Base-by-base conservation (phyloP, 1,140 invertebrate genomes). In the Orius insidiosus region DNA sequence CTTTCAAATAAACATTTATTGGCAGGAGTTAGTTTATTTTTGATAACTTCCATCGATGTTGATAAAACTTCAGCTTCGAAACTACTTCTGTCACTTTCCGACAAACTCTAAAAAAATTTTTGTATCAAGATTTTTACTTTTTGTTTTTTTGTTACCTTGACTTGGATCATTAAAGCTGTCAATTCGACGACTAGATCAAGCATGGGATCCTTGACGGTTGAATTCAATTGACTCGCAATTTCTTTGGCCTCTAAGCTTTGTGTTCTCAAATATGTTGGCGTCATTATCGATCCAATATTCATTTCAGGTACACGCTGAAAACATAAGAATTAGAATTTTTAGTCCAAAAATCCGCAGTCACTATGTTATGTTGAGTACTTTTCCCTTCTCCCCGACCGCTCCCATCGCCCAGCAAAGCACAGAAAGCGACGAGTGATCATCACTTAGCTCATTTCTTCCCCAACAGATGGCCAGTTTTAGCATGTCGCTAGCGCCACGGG, bases 51-150 rank as follows among this genome's bases (percentile, higher is more conserved):
- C 62, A 96, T 76, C 16, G 88, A 89, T 24, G 88, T 88, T 69
- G 93, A 82, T 9, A 97, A 67, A 19, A 94, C 85, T 64, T 89
- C 85, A 45, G 93, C 67, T 62, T 95, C 88, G 64, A 92, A 89
- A 3, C 83, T 78, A 65, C 85, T 90, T 59, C 84, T 75, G 60
- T 93, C 84, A 36, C 80, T 85, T 63, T 88, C 85, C 7, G 84
- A 82, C 49, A 97, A 68, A 61, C 78, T 87, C 75, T 81, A 60
- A 16, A 63, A 67, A 57, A n/a, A n/a, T n/a, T n/a, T n/a, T n/a
- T n/a, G n/a, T n/a, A n/a, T n/a, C n/a, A n/a, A n/a, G n/a, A n/a
- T n/a, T n/a, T n/a, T n/a, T n/a, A n/a, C n/a, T n/a, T n/a, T n/a
- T n/a, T n/a, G n/a, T n/a, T n/a, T 4, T 13, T 13, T 51, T 53